A percentile compares a stretch with the other conserved stretches of the same genome.
phyloP scores from a whole-genome alignment of 2,797 vertebrate species.

The Lerista edwardsae region DNA sequence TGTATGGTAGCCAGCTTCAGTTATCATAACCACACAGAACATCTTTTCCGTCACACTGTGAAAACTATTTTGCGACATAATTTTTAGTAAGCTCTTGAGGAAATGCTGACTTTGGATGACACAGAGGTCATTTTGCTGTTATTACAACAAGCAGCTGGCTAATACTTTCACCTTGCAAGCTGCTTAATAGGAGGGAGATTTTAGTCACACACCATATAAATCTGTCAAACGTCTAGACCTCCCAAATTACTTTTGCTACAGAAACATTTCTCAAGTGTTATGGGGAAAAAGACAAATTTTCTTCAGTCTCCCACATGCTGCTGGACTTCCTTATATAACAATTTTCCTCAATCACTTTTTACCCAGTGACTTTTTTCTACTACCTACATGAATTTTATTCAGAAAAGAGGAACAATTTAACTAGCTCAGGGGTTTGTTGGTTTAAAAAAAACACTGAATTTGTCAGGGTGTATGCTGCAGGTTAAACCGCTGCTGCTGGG shows the following conservation, averaged over 20 bases:
- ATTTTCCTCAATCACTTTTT: background rate
- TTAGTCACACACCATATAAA: background rate
- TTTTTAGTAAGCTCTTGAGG: constrained; percentile 18
- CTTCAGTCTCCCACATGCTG: background rate
- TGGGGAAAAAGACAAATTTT: background rate
- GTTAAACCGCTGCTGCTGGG: too few species aligned
- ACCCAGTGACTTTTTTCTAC: background rate
- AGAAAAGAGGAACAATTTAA: background rate
- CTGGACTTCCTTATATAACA: background rate
- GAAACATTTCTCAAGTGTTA: background rate
- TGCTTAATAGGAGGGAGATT: background rate
- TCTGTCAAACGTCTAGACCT: constrained; percentile 2
- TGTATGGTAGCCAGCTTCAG: constrained; percentile 27
- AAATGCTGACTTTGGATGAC: background rate
- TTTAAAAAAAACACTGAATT: too few species aligned
- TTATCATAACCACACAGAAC: background rate
- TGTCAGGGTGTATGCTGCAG: too few species aligned
- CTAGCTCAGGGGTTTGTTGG: background rate
- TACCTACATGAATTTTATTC: background rate
- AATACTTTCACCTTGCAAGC: background rate
- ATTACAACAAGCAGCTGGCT: background rate
- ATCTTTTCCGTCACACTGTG: background rate
- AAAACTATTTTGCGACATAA: constrained; percentile 32
- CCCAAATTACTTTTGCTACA: background rate
- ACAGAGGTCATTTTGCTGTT: background rate